These are phyloP conservation scores for Drosophila tristis DNA, from an alignment of 1,140 invertebrate genomes.

Conservation along the genomic window DNA sequence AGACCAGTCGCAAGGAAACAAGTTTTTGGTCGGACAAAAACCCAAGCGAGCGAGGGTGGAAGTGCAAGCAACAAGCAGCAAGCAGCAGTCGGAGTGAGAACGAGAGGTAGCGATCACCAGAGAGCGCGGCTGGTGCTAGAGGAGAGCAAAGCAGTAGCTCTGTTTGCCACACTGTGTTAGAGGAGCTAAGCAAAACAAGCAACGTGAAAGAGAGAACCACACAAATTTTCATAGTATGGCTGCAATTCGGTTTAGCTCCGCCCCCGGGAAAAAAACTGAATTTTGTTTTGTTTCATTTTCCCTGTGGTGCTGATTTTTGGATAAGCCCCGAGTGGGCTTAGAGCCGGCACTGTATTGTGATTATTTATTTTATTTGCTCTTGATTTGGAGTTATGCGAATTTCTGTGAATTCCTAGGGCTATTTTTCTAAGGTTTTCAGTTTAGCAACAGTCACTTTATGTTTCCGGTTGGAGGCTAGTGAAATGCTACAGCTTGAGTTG, in stretches of 20 bases:
- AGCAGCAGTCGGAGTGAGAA: conserved; percentile 40
- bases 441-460: conserved; percentile 9
- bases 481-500: background rate
- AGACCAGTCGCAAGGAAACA: conserved; percentile 51
- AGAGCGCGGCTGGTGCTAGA: conserved; percentile 3
- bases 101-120: conserved; percentile 30
- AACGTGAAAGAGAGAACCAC: conserved; percentile 41
- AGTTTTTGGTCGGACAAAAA: conserved; percentile 56
- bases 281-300: conserved; percentile 4
- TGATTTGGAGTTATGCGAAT: conserved; percentile 74
- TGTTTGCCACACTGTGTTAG: conserved; percentile 13
- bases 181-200: conserved; percentile 32
- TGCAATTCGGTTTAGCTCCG: conserved; percentile 69
- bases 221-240: conserved; percentile 63
- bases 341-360: conserved; percentile 26
- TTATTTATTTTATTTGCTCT: conserved; percentile 62
- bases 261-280: conserved; percentile 27
- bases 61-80: conserved; percentile 45
- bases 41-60: conserved; percentile 46
- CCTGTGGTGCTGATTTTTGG: conserved; percentile 19
- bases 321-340: conserved; percentile 36
- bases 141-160: conserved; percentile 13
- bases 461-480: conserved; percentile 15
- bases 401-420: background rate
- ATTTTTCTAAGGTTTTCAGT: background rate